Conservation (phyloP, 2,113 vertebrate species). For the Callipepla squamata region DNA sequence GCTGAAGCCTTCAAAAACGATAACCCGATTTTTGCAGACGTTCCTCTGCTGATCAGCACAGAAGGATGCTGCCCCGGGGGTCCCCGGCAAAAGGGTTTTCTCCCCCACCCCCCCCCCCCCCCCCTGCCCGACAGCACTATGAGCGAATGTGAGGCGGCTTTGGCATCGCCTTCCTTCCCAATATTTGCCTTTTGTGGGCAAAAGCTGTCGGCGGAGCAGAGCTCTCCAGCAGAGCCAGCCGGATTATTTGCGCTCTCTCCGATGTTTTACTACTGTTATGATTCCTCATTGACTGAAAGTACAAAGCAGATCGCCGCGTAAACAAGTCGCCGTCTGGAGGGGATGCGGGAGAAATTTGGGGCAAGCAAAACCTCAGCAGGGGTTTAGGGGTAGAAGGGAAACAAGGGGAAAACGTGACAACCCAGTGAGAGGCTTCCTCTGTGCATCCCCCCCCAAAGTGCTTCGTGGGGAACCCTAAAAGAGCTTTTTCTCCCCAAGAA, state of each 20-base stretch:
- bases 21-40: neutral
- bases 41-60: neutral
- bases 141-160: neutral
- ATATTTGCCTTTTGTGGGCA: conserved; percentile 68
- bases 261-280: neutral
- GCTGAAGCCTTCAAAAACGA: neutral
- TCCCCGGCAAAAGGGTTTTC: neutral
- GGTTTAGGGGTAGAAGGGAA: fast-evolving
- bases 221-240: neutral
- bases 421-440: fast-evolving
- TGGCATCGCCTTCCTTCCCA: conserved; percentile 48
- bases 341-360: neutral
- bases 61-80: neutral
- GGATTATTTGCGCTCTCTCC: neutral
- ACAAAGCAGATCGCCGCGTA: neutral
- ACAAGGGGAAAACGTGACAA: neutral
- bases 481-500: neutral
- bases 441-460: fast-evolving
- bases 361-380: neutral
- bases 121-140: neutral
- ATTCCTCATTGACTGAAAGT: neutral
- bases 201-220: conserved; percentile 32
- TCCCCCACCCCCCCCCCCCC: too few species aligned
- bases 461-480: neutral
- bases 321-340: neutral